These are phyloP conservation scores for Neolamprologus toae DNA, from an alignment of 2,113 vertebrate genomes.

Conservation along the genomic window DNA sequence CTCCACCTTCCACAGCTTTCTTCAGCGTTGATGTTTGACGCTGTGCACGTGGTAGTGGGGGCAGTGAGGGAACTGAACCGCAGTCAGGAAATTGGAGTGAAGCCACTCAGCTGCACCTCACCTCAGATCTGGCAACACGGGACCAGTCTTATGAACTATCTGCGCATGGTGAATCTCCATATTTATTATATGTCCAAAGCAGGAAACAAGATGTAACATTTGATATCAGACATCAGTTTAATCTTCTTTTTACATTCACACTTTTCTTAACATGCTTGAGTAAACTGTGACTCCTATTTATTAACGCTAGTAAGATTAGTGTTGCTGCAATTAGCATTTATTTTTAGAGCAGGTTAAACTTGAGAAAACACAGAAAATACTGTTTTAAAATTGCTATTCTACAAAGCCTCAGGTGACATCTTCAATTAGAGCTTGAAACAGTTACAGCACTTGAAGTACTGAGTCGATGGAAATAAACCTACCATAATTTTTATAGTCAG, in stretches of 20 bases:
- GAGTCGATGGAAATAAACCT: not conserved
- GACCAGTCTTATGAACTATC: constrained; percentile 77
- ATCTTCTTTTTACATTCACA: not conserved
- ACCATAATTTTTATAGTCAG: not conserved
- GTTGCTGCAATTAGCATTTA: not conserved
- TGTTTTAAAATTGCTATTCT: not conserved
- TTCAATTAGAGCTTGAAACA: not conserved
- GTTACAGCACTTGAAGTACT: not conserved
- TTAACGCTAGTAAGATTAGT: not conserved
- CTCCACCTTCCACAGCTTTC: constrained; percentile 74
- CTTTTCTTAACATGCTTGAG: not conserved
- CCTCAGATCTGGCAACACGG: constrained; percentile 92
- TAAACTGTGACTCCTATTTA: not conserved
- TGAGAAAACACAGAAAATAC: not conserved
- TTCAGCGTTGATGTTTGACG: constrained; percentile 89
- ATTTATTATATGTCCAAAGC: not conserved
- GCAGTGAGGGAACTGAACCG: constrained; percentile 89
- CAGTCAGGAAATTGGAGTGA: constrained; percentile 91
- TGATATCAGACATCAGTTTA: not conserved
- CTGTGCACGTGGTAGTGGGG: constrained; percentile 89
- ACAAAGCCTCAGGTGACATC: not conserved
- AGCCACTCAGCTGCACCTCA: constrained; percentile 84
- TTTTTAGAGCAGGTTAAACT: not conserved
- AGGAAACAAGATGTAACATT: not conserved
- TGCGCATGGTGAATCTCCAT: constrained; percentile 44